Conservation (phyloP, 1,140 invertebrate genomes). For the Oreohelix idahoensis region DNA sequence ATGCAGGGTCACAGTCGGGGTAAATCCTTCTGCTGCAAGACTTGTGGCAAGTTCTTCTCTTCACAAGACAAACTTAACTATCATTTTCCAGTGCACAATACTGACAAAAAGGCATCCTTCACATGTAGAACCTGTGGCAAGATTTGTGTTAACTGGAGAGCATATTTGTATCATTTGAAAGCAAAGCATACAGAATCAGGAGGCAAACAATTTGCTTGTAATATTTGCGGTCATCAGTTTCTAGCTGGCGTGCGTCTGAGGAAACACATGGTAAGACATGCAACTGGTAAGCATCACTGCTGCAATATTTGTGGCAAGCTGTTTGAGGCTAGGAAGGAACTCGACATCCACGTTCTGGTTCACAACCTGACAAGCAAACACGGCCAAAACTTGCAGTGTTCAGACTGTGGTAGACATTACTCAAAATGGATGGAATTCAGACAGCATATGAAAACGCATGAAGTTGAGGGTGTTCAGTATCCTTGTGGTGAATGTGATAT, state of each 20-base stretch:
- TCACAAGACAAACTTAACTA: too few relatives aligned
- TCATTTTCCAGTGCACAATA: too few relatives aligned
- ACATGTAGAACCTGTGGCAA: too few relatives aligned
- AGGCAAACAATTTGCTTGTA: slow-evolving; percentile 41
- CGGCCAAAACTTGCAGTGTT: slow-evolving; percentile 36
- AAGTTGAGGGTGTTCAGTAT: slow-evolving; percentile 45
- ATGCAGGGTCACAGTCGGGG: too few relatives aligned
- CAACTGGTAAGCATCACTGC: slow-evolving; percentile 44
- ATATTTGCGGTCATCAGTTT: slow-evolving; percentile 45
- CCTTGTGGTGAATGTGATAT: slow-evolving; percentile 44
- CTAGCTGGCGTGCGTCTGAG: slow-evolving; percentile 40
- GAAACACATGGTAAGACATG: slow-evolving; percentile 48
- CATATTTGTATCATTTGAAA: slow-evolving; percentile 44
- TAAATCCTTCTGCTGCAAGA: too few relatives aligned
- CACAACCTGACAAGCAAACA: slow-evolving; percentile 39
- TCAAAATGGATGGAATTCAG: slow-evolving; percentile 44
- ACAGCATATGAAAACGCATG: slow-evolving; percentile 49
- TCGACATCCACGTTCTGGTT: slow-evolving; percentile 41
- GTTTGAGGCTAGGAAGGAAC: slow-evolving; percentile 44
- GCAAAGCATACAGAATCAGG: slow-evolving; percentile 44
- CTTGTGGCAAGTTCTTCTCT: too few relatives aligned
- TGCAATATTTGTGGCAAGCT: slow-evolving; percentile 43
- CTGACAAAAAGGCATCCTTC: too few relatives aligned
- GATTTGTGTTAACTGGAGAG: slow-evolving; percentile 42
- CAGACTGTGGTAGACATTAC: slow-evolving; percentile 45